phyloP scores from a whole-genome alignment of 2,888 invertebrate genomes.

The Drosophila silvestris region DNA sequence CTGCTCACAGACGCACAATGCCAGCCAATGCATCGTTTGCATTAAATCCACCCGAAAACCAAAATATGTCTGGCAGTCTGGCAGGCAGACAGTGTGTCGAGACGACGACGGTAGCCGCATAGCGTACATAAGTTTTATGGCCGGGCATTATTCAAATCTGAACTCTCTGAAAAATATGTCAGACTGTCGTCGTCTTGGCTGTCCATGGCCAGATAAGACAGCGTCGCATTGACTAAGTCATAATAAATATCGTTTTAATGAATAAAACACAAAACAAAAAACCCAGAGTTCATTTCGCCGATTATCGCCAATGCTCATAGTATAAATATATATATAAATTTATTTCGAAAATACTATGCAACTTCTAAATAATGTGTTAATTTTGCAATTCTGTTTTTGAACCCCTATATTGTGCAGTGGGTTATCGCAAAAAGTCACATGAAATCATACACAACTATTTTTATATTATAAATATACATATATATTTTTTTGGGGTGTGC shows the following conservation, averaged over 20 bases:
- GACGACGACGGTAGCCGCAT: conserved; percentile 53
- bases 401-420: conserved; percentile 28
- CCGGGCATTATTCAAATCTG: conserved; percentile 54
- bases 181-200: conserved; percentile 36
- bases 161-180: conserved; percentile 39
- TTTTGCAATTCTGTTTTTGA: conserved; percentile 3
- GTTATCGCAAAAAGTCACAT: conserved; percentile 50
- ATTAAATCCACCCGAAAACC: conserved; percentile 35
- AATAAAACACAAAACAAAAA: conserved; percentile 23
- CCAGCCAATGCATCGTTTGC: conserved; percentile 17
- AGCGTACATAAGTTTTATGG: conserved; percentile 63
- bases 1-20: conserved; percentile 30
- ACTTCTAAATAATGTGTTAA: conserved; percentile 2
- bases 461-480: neutral
- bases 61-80: conserved; percentile 11
- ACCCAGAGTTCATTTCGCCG: conserved; percentile 42
- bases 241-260: conserved; percentile 72
- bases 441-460: conserved; percentile 3
- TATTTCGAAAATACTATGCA: neutral
- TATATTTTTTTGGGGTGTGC: conserved; percentile 37
- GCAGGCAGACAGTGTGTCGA: conserved; percentile 63
- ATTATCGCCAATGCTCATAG: conserved; percentile 35
- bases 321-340: conserved; percentile 1
- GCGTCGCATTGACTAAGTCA: conserved; percentile 51
- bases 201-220: conserved; percentile 61